Conservation (phyloP, 1,140 invertebrate genomes). For the Hypothenemus hampei region DNA sequence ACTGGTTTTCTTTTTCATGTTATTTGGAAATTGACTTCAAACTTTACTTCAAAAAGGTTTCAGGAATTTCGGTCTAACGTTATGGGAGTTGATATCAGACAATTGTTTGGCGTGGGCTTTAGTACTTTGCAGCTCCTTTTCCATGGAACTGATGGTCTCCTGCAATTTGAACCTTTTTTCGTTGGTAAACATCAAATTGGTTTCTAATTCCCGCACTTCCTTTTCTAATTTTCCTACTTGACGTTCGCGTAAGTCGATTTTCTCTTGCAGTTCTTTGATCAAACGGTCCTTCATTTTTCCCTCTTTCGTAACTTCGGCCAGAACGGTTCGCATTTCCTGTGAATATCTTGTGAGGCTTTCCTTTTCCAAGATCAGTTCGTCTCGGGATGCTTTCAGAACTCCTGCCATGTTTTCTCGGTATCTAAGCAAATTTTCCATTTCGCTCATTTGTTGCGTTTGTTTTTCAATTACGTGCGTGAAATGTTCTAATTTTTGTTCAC, state of each 20-base stretch:
- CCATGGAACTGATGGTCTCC: constrained; percentile 37
- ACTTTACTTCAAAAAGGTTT: constrained; percentile 14
- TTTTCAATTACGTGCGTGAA: constrained; percentile 38
- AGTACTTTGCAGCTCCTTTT: constrained; percentile 38
- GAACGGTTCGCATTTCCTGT: constrained; percentile 34
- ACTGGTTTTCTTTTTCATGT: too few relatives aligned
- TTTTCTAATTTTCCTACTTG: constrained; percentile 31
- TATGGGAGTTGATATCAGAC: constrained; percentile 35
- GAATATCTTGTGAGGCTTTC: constrained; percentile 38
- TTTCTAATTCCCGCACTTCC: constrained; percentile 35
- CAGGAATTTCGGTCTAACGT: constrained; percentile 21
- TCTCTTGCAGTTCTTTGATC: constrained; percentile 34
- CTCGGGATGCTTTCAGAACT: constrained; percentile 38
- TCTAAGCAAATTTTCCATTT: constrained; percentile 39
- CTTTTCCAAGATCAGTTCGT: constrained; percentile 38
- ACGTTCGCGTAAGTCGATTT: constrained; percentile 29
- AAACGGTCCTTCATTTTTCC: constrained; percentile 31
- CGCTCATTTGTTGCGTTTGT: constrained; percentile 35
- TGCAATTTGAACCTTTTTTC: constrained; percentile 41
- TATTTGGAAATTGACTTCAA: too few relatives aligned
- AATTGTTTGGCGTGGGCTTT: constrained; percentile 37
- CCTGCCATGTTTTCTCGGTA: constrained; percentile 37
- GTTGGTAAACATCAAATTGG: constrained; percentile 36
- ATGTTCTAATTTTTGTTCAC: constrained; percentile 38
- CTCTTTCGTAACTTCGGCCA: constrained; percentile 33